These are phyloP conservation scores for Peromyscus aztecus DNA, from an alignment of 2,797 vertebrate species.

Conservation along the genomic window DNA sequence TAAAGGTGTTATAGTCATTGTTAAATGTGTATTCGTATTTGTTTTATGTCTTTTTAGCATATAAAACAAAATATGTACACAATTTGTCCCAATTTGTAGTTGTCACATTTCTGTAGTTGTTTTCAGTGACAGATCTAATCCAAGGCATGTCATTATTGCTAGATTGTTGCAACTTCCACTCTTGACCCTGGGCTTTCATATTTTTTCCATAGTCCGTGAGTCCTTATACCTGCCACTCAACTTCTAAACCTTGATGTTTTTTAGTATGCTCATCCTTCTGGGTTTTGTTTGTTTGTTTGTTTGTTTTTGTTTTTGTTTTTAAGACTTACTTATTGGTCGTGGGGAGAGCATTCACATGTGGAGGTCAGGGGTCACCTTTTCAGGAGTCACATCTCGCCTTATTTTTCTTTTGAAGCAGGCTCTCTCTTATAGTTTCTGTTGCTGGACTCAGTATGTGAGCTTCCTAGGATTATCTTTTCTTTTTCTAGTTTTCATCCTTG, in stretches of 20 bases:
- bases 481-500: not conserved
- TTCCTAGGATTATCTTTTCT: not conserved
- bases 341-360: not conserved
- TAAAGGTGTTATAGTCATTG: not conserved
- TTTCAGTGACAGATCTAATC: slow-evolving; percentile 48
- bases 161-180: not conserved
- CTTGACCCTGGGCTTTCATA: not conserved
- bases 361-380: not conserved
- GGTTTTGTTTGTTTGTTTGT: not conserved
- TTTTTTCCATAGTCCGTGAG: not conserved
- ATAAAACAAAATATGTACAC: not conserved
- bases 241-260: slow-evolving; percentile 3
- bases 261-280: not conserved
- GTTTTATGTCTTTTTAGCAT: not conserved
- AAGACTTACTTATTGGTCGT: not conserved
- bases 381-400: not conserved
- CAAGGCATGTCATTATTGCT: not conserved
- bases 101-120: not conserved
- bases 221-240: not conserved
- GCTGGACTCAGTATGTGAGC: not conserved
- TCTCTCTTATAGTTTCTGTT: not conserved
- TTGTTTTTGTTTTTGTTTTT: not conserved
- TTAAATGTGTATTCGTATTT: slow-evolving; percentile 27
- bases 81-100: not conserved
- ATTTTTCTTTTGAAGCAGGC: not conserved